Base-by-base conservation (phyloP, 1,140 invertebrate genomes). In the Lordiphosa clarofinis region DNA sequence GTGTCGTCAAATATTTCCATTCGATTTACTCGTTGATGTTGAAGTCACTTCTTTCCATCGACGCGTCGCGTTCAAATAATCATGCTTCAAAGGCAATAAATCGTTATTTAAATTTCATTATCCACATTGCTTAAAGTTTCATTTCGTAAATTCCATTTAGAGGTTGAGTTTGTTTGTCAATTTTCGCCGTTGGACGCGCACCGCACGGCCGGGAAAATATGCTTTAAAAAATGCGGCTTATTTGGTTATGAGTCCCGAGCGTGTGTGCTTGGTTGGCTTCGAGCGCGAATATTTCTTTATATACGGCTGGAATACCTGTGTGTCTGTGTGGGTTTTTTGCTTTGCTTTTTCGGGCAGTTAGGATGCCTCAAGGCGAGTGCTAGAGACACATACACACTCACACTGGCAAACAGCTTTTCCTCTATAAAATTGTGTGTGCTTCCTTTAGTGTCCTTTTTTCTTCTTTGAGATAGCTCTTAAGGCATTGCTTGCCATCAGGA, bases 81-180 rank as follows among this genome's bases (percentile, higher is more conserved):
- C 73, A 86, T 86, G 78, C 78, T 84, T 84, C 78, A 84, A 84
- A 84, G 78, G 78, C 73, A 47, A 84, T 84, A 84, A 84, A 84
- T 84, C 78, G 78, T 86, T 84, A 86, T 84, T 84, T 84, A 84
- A 84, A 84, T 84, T 84, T 84, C 60, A 78, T 71, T 84, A 84
- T 75, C 19, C 58, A 65, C 67, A 73, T 73, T 78, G 73, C 79
- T 73, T 86, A 71, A 84, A 86, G 78, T 84, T 84, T 73, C 69
- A 66, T 78, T 78, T 46, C 38, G 42, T 48, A 69, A 73, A 67
- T 75, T 75, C 61, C 68, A 75, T 40, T 56, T 58, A 36, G 37
- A 35, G 11, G 36, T 33, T 46, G 38, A 42, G 59, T 55, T 64
- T 64, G 55, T 54, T 67, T 57, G 63, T 53, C 57, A 70, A 70